Evolutionary conservation across 2,113 vertebrate genomes (phyloP), one percentile per base, ranked within the genome.

Genomic region (Peromyscus maniculatus): DNA sequence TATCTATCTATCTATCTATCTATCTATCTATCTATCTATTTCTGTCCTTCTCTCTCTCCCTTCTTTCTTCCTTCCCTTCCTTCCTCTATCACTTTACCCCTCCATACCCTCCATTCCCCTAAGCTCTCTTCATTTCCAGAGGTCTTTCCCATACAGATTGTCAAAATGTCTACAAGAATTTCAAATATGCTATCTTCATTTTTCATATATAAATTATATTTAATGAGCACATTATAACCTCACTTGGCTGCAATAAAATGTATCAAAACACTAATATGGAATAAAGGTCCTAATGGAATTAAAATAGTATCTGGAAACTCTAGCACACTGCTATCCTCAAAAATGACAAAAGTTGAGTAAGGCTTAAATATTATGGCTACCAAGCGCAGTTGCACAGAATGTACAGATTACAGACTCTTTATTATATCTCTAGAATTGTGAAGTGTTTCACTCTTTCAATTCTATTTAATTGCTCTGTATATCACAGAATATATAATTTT

Each of bases 301-400:
- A 64, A 91, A 96, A 74, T 15, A 84, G 39, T 87, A 8, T n/a
- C 21, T 78, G 17, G 26, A 82, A 93, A 91, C 36, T 0, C 8
- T 90, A 33, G 17, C 21, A n/a, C 6, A 71, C 49, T 66, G 43
- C 62, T 94, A 21, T 15, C 1, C 57, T 64, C 24, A 67, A 79
- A 3, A 62, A 55, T 19, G 78, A 22, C 0, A 7, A 69, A 7
- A 31, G 7, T 3, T 31, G 4, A 16, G 2, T 24, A 43, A 64
- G 22, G 0, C 28, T 87, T 72, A 49, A 19, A 8, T 17, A 67
- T 12, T 3, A 66, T 22, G 4, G 4, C 0, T 21, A 22, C 2
- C 11, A 22, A 16, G 0, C 1, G 5, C 22, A 43, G 82, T 13
- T n/a, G 5, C 11, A 2, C 26, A 64, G 19, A 8, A 0, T 13